Conservation (phyloP, 2,797 vertebrate genomes). For the Alcedo atthis region DNA sequence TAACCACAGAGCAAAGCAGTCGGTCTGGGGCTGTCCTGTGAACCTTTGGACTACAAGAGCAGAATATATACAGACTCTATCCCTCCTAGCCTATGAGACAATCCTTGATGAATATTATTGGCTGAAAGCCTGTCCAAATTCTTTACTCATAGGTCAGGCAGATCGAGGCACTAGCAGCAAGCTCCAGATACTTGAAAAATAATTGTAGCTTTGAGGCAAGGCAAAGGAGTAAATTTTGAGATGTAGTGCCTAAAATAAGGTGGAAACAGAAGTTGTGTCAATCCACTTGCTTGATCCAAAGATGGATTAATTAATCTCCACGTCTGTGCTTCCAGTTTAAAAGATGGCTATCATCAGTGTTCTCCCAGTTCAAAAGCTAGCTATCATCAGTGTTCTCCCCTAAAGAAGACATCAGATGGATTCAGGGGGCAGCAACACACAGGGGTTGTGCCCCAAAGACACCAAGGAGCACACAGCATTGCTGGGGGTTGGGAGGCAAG, state of each 20-base stretch:
- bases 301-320: neutral
- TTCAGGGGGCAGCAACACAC: neutral
- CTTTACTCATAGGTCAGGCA: fast-evolving
- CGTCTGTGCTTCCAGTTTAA: neutral
- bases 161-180: neutral
- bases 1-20: neutral
- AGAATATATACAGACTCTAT: neutral
- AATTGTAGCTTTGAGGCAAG: neutral
- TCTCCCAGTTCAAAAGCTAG: neutral
- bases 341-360: neutral
- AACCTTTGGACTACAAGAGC: neutral
- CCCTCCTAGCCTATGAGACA: neutral
- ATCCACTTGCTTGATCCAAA: neutral
- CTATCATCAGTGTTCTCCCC: neutral
- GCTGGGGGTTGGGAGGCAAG: neutral
- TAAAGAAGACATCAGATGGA: neutral
- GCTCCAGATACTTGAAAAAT: neutral
- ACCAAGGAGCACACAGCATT: fast-evolving
- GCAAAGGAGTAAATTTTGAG: neutral
- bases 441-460: neutral
- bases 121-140: neutral
- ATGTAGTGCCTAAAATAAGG: neutral
- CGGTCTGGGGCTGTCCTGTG: neutral
- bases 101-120: neutral
- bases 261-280: neutral